These are phyloP conservation scores for Polymixis lichenea DNA, from an alignment of 2,888 invertebrate species.

Conservation along the genomic window DNA sequence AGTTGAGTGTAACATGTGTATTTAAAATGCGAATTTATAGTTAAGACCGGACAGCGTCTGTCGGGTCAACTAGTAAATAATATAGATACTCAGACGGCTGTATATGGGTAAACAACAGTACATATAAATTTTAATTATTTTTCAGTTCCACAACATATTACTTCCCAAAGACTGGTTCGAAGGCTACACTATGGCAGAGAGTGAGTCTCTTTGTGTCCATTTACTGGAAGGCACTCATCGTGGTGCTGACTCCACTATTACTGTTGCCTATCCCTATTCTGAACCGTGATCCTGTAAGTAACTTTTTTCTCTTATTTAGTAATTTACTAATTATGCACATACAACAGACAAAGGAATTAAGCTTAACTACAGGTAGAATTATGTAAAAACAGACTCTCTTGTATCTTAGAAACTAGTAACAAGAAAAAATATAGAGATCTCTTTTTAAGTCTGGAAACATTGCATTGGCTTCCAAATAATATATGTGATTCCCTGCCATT, in stretches of 20 bases:
- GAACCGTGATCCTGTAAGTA: constrained; percentile 89
- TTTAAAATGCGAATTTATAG: too few relatives aligned
- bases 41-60: too few relatives aligned
- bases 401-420: background rate
- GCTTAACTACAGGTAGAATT: background rate
- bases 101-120: constrained; percentile 5
- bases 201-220: constrained; percentile 89
- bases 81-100: background rate
- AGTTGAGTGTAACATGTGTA: too few relatives aligned
- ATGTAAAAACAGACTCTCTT: background rate
- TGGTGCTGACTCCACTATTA: constrained; percentile 92
- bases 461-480: background rate
- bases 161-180: constrained; percentile 82
- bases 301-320: too few relatives aligned
- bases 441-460: background rate
- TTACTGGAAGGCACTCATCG: constrained; percentile 94
- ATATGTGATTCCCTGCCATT: background rate
- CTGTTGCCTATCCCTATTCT: constrained; percentile 92
- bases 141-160: constrained; percentile 87
- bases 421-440: background rate
- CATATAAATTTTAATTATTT: constrained; percentile 63
- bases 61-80: too few relatives aligned
- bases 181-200: constrained; percentile 81
- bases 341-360: background rate
- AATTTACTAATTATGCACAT: background rate